Conservation (phyloP, 2,797 vertebrate species). For the Phalloptychus januarius region DNA sequence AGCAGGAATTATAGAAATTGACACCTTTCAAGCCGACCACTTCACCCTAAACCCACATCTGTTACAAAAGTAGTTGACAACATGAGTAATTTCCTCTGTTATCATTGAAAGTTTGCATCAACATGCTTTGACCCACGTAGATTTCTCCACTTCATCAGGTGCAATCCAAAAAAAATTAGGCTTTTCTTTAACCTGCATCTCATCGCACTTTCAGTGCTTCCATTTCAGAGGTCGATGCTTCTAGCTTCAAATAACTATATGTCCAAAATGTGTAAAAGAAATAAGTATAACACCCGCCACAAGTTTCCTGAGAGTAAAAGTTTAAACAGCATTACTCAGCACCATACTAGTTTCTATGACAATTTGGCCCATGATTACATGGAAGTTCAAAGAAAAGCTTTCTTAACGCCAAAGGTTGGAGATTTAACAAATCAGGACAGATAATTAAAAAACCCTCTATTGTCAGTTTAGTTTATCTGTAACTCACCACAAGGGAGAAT, state of each 20-base stretch:
- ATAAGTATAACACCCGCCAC: neutral
- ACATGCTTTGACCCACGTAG: neutral
- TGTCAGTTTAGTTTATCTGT: neutral
- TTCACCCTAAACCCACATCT: neutral
- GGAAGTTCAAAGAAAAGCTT: neutral
- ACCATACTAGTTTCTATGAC: neutral
- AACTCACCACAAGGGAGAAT: neutral
- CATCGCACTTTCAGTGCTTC: neutral
- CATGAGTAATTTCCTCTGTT: neutral
- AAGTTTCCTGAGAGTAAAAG: neutral
- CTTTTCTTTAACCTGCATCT: neutral
- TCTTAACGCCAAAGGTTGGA: neutral
- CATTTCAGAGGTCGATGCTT: neutral
- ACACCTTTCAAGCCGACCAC: constrained; percentile 26
- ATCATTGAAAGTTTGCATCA: neutral
- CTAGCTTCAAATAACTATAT: neutral
- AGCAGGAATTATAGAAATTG: constrained; percentile 13
- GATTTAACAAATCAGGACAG: neutral
- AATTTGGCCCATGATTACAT: neutral
- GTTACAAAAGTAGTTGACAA: constrained; percentile 4
- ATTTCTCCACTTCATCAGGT: neutral
- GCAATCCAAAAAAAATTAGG: neutral
- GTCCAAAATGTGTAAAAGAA: neutral
- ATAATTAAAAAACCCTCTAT: neutral
- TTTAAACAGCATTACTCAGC: neutral